Percentiles rank a stretch among this genome's conserved stretches.
Evolutionary conservation across 2,113 vertebrate genomes (phyloP).

Genomic region (Cephalopholis sonnerati): DNA sequence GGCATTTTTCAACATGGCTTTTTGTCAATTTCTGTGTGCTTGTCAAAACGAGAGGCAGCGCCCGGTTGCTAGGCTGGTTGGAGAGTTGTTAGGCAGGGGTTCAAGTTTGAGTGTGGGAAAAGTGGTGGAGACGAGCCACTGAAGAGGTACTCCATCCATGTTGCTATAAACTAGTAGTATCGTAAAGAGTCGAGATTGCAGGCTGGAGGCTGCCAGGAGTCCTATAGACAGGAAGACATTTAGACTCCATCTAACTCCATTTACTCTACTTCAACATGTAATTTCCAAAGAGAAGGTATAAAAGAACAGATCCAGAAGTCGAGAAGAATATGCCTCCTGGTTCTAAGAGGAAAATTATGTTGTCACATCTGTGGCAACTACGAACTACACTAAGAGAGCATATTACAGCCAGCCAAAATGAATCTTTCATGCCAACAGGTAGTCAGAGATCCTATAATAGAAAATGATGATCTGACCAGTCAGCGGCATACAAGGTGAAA

Average conservation of each 20-base stretch:
- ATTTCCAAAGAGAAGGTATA: not conserved
- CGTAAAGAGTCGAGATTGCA: slow-evolving; percentile 18
- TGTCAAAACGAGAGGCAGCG: slow-evolving; percentile 68
- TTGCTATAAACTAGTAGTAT: slow-evolving; percentile 28
- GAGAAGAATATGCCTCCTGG: not conserved
- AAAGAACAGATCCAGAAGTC: not conserved
- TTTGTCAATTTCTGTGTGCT: slow-evolving; percentile 77
- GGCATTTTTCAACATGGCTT: slow-evolving; percentile 73
- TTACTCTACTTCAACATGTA: not conserved
- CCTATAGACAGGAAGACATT: not conserved
- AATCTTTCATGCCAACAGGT: slow-evolving; percentile 39
- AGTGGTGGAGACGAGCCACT: slow-evolving; percentile 37
- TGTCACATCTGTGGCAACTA: not conserved
- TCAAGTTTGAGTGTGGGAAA: slow-evolving; percentile 55
- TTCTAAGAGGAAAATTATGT: slow-evolving; percentile 20
- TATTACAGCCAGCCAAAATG: slow-evolving; percentile 19
- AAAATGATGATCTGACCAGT: slow-evolving; percentile 47
- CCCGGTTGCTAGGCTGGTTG: slow-evolving; percentile 60
- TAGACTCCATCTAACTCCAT: not conserved
- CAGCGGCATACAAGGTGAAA: not conserved
- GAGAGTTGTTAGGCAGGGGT: slow-evolving; percentile 59
- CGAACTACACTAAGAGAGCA: not conserved
- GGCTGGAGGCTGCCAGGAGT: not conserved
- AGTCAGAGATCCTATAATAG: slow-evolving; percentile 31
- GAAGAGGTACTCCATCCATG: slow-evolving; percentile 61